Evolutionary conservation across 2,888 invertebrate species (phyloP).

Genomic region (Hymenopus coronatus): DNA sequence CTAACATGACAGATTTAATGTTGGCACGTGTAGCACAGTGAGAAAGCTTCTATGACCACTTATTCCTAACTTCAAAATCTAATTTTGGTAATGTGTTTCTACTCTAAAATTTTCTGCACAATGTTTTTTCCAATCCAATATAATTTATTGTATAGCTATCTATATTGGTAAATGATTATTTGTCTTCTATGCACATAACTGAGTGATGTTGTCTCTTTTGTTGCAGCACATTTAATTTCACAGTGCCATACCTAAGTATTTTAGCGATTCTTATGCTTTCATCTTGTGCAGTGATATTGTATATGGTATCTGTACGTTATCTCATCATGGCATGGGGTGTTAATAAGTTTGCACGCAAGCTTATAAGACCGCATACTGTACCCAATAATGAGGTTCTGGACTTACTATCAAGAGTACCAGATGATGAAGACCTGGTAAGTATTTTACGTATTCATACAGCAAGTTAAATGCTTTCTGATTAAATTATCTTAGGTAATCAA

Average conservation of each 20-base stretch:
- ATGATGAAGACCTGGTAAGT: constrained; percentile 87
- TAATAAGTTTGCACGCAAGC: constrained; percentile 92
- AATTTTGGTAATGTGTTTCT: too few relatives aligned
- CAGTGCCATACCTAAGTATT: constrained; percentile 93
- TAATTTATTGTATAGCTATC: too few relatives aligned
- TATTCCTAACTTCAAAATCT: too few relatives aligned
- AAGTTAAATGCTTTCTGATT: background rate
- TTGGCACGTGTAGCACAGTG: too few relatives aligned
- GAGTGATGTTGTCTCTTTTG: background rate
- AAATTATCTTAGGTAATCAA: too few relatives aligned
- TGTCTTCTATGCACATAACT: background rate
- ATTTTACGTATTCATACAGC: constrained; percentile 19
- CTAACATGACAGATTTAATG: too few relatives aligned
- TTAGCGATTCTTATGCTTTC: constrained; percentile 79
- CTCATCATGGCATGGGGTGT: constrained; percentile 91
- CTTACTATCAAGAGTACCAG: constrained; percentile 89
- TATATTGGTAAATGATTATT: too few relatives aligned
- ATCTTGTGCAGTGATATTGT: constrained; percentile 74
- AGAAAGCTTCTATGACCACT: too few relatives aligned
- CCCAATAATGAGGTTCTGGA: constrained; percentile 97
- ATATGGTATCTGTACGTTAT: constrained; percentile 84
- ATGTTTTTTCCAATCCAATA: too few relatives aligned
- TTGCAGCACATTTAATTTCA: constrained; percentile 92
- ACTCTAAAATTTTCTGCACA: too few relatives aligned
- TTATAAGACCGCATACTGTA: constrained; percentile 89